Evolutionary conservation across 1,140 invertebrate genomes (phyloP).

Genomic region (Globodera rostochiensis): DNA sequence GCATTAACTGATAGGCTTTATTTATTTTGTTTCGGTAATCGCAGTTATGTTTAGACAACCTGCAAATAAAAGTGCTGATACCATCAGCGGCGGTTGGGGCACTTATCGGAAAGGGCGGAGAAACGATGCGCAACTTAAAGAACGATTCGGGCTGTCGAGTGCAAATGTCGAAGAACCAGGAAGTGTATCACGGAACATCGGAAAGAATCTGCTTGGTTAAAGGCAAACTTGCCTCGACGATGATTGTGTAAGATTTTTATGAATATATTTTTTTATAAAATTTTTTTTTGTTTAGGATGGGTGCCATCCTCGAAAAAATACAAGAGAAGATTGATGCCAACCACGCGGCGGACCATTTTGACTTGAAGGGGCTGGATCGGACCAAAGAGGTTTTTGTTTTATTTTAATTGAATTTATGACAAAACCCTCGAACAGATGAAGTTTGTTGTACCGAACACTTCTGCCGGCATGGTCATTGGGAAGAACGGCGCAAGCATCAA

Average conservation of each 20-base stretch:
- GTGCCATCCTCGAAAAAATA: slow-evolving; percentile 97
- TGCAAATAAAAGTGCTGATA: slow-evolving; percentile 64
- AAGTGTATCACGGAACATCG: slow-evolving; percentile 75
- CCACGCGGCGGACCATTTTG: slow-evolving; percentile 65
- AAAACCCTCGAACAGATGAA: slow-evolving; percentile 76
- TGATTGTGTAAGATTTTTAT: slow-evolving; percentile 73
- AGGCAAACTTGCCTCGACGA: slow-evolving; percentile 86
- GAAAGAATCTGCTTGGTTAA: slow-evolving; percentile 95
- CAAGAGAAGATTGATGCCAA: slow-evolving; percentile 92
- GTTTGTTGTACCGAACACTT: slow-evolving; percentile 95
- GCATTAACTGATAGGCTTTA: too few relatives aligned
- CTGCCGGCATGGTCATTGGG: slow-evolving; percentile 97
- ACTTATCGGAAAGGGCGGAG: slow-evolving; percentile 63
- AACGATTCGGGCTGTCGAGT: slow-evolving; percentile 60
- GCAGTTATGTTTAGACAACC: slow-evolving; percentile 40
- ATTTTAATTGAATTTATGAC: not conserved
- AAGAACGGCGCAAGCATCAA: slow-evolving; percentile 96
- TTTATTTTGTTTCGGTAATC: too few relatives aligned
- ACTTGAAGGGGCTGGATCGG: slow-evolving; percentile 57
- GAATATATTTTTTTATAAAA: not conserved
- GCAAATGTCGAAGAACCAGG: slow-evolving; percentile 65
- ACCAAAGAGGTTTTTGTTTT: slow-evolving; percentile 41
- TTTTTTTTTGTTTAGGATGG: slow-evolving; percentile 69
- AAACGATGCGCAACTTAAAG: slow-evolving; percentile 61
- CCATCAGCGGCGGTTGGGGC: slow-evolving; percentile 62